phyloP scores from a whole-genome alignment of 2,888 invertebrate genomes.

The Sesamia inferens region DNA sequence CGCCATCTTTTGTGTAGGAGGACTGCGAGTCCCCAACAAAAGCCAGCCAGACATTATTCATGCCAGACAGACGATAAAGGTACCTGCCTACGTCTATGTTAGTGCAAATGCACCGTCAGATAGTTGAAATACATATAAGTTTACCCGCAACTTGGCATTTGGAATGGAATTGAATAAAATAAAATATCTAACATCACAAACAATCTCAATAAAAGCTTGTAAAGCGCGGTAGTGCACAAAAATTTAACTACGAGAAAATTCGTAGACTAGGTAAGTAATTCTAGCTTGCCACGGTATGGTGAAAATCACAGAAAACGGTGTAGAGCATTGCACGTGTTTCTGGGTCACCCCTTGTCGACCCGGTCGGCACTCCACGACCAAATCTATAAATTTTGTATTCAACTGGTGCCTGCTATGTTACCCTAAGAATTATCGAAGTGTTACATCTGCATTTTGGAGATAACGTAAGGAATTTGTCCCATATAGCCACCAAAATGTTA shows the following conservation, averaged over 20 bases:
- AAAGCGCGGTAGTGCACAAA: not conserved
- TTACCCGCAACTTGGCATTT: not conserved
- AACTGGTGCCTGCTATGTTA: constrained; percentile 34
- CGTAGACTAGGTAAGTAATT: not conserved
- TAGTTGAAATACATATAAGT: constrained; percentile 7
- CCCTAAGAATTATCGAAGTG: constrained; percentile 32
- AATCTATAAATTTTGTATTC: constrained; percentile 65
- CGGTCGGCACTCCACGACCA: constrained; percentile 59
- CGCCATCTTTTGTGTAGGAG: constrained; percentile 32
- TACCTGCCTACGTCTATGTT: constrained; percentile 4
- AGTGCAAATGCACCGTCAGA: not conserved
- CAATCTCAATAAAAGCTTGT: not conserved
- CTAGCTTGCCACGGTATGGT: constrained; percentile 22
- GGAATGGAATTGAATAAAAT: not conserved
- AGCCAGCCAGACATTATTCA: constrained; percentile 43
- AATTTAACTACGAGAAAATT: not conserved
- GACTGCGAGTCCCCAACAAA: constrained; percentile 29
- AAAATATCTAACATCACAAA: not conserved
- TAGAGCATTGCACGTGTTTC: constrained; percentile 65
- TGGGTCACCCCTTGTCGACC: constrained; percentile 74
- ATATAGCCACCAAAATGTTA: not conserved
- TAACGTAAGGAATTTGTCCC: constrained; percentile 3
- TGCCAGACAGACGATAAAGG: constrained; percentile 22
- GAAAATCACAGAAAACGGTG: constrained; percentile 42
- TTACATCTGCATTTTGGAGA: constrained; percentile 27